Percentiles rank a stretch among this genome's conserved stretches.
Evolutionary conservation across 2,797 vertebrate genomes (phyloP).

Genomic region (Schizothorax lantsangensis): DNA sequence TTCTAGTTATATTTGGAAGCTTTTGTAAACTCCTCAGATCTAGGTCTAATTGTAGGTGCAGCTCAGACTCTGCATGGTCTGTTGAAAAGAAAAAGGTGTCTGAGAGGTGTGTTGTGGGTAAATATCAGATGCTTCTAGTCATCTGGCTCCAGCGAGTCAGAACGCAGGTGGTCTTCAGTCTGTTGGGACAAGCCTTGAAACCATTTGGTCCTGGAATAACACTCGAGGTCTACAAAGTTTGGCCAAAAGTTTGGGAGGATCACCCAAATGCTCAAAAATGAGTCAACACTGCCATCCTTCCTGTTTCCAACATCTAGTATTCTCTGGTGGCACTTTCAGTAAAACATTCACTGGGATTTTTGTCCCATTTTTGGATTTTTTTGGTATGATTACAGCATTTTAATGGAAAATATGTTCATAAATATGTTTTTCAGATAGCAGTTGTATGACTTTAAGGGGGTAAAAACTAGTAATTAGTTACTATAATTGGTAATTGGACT

Average conservation of each 20-base stretch:
- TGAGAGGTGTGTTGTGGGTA: constrained; percentile 32
- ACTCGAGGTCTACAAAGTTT: constrained; percentile 59
- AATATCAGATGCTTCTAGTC: constrained; percentile 55
- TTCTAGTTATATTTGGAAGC: constrained; percentile 30
- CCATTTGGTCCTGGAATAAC: constrained; percentile 76
- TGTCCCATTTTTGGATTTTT: neutral
- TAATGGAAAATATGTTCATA: neutral
- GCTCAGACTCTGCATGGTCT: constrained; percentile 4
- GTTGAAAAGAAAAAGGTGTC: constrained; percentile 27
- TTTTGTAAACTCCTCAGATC: constrained; percentile 8
- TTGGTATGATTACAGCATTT: neutral
- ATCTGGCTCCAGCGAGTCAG: constrained; percentile 61
- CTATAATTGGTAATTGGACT: neutral
- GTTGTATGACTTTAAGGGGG: neutral
- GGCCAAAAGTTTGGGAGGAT: constrained; percentile 57
- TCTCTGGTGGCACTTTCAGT: neutral
- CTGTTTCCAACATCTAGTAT: neutral
- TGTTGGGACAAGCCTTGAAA: constrained; percentile 69
- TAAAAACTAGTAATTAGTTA: neutral
- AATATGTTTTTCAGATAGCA: neutral
- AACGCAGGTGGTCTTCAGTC: constrained; percentile 74
- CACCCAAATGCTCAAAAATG: constrained; percentile 27
- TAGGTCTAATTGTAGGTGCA: constrained; percentile 27
- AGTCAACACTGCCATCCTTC: constrained; percentile 4
- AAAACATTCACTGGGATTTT: neutral